phyloP scores from a whole-genome alignment of 2,888 invertebrate species.

The Andrena minutula region DNA sequence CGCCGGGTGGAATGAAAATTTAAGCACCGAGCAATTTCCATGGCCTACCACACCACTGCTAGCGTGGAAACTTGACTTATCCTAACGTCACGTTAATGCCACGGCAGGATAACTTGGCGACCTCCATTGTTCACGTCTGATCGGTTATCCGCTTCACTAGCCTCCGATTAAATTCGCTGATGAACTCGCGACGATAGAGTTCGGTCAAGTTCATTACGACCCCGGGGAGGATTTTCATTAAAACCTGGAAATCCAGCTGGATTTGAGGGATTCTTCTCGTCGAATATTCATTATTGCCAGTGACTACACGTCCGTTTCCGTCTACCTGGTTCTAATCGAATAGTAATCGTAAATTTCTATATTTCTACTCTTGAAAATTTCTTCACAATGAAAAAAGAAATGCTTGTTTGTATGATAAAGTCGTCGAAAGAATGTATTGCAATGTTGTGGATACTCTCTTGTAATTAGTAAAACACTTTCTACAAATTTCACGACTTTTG shows the following conservation, averaged over 20 bases:
- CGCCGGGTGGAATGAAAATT: slow-evolving; percentile 20
- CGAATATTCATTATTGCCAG: slow-evolving; percentile 11
- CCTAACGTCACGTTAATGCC: slow-evolving; percentile 51
- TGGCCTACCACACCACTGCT: neutral
- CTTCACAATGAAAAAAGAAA: neutral
- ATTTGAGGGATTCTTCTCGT: slow-evolving; percentile 23
- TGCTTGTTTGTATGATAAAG: neutral
- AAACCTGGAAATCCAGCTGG: slow-evolving; percentile 28
- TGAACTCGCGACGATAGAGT: slow-evolving; percentile 51
- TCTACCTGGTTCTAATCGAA: neutral
- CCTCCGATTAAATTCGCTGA: slow-evolving; percentile 62
- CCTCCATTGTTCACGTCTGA: slow-evolving; percentile 65
- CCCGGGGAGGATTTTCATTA: slow-evolving; percentile 29
- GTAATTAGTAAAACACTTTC: neutral
- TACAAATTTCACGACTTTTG: neutral
- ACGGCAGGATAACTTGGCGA: slow-evolving; percentile 35
- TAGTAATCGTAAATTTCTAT: neutral
- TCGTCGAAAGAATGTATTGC: neutral
- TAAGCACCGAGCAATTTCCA: slow-evolving; percentile 16
- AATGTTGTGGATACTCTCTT: neutral
- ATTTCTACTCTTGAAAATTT: neutral
- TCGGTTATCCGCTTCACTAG: slow-evolving; percentile 64
- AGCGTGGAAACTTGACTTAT: slow-evolving; percentile 31
- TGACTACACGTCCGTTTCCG: neutral
- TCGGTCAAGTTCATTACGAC: slow-evolving; percentile 56